Base-by-base conservation (phyloP, 2,888 invertebrate genomes). In the Noctua janthe region DNA sequence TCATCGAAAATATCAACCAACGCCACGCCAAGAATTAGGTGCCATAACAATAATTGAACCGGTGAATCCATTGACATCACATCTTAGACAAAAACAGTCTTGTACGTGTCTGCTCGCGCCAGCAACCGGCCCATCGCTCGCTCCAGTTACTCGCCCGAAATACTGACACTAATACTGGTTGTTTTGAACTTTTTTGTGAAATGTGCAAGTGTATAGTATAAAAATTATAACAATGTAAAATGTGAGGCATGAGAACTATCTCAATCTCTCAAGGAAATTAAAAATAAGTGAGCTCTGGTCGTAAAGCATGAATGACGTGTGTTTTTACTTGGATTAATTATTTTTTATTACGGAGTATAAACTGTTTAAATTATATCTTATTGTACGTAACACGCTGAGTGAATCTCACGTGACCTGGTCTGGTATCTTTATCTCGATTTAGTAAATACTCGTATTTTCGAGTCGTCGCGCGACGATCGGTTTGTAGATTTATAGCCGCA, bases 161-260 rank as follows among this genome's bases (percentile, higher is more conserved):
- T 82, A 87, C 83, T 87, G 88, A 88, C 90, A 87, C 84, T 83
- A 84, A 86, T 90, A 84, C 80, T n/a, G 56, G 75, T 79, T 73
- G 74, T 83, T 76, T 74, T 72, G 89, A 82, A 80, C 81, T 83
- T 87, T 87, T 87, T 88, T 72, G 85, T 95, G n/a, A 92, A 94
- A 78, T 94, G 95, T 79, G 49, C 77, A 59, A 78, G 73, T 71
- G 62, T 75, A 64, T 78, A 83, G 75, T 80, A 17, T 78, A 49
- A 80, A 84, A 81, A 75, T 76, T 71, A 74, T 78, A 80, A 78
- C 64, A 84, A 70, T 78, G 71, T 56, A 29, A 76, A 71, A 70
- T 64, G 17, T 62, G 8, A 73, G 43, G 73, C 54, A 39, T 85
- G 86, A 75, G 86, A 84, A 82, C 11, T 49, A 59, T 71, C 54